Evolutionary conservation across 2,888 invertebrate species (phyloP).

Genomic region (Acleris sparsana): DNA sequence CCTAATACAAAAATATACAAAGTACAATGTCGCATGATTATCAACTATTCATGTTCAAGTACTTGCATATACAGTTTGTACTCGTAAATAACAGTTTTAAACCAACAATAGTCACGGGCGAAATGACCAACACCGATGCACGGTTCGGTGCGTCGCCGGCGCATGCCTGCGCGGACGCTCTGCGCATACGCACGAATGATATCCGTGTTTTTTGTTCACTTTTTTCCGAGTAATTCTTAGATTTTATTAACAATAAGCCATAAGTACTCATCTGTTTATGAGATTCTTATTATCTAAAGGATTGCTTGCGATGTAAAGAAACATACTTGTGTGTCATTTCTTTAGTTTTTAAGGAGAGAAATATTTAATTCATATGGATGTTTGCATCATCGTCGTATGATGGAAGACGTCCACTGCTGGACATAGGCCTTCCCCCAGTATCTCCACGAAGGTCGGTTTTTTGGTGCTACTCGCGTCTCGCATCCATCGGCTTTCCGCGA

Average conservation of each 20-base stretch:
- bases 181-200: slow-evolving; percentile 1
- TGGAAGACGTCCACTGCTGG: too few relatives aligned
- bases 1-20: too few relatives aligned
- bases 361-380: too few relatives aligned
- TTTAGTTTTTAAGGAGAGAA: too few relatives aligned
- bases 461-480: too few relatives aligned
- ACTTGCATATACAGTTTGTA: neutral
- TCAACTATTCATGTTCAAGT: neutral
- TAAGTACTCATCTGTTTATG: neutral
- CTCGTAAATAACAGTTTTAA: slow-evolving; percentile 13
- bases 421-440: too few relatives aligned
- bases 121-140: slow-evolving; percentile 15
- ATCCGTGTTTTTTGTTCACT: slow-evolving; percentile 10
- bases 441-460: too few relatives aligned
- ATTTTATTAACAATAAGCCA: slow-evolving; percentile 1
- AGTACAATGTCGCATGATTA: too few relatives aligned
- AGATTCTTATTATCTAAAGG: neutral
- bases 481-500: too few relatives aligned
- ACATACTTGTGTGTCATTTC: too few relatives aligned
- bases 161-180: slow-evolving; percentile 2
- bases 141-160: slow-evolving; percentile 15
- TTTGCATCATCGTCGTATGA: too few relatives aligned
- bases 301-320: too few relatives aligned
- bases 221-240: slow-evolving; percentile 17
- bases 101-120: slow-evolving; percentile 10